phyloP scores from a whole-genome alignment of 2,113 vertebrate species.

The Trochalopteron elliotii region DNA sequence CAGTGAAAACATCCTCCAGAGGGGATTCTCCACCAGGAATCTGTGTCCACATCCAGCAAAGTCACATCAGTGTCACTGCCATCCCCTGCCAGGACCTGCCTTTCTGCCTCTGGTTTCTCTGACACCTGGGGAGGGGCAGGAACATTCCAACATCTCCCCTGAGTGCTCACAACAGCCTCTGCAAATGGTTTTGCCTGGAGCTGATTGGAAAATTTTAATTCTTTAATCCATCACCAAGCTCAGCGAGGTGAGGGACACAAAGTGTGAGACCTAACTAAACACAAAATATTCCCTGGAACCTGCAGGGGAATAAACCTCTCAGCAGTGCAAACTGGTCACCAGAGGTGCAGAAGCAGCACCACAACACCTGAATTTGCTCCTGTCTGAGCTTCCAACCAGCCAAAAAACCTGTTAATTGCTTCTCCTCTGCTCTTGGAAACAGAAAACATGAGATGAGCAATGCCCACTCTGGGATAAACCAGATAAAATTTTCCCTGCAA shows the following conservation, averaged over 20 bases:
- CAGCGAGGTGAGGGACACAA: not conserved
- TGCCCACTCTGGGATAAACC: not conserved
- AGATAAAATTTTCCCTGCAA: not conserved
- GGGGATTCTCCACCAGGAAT: not conserved
- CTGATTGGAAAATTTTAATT: not conserved
- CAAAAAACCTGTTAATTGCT: not conserved
- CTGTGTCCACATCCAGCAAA: not conserved
- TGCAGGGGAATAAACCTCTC: not conserved
- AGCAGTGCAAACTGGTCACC: not conserved
- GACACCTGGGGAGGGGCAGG: not conserved
- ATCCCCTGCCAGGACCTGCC: not conserved
- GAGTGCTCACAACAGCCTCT: not conserved
- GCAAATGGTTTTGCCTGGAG: not conserved
- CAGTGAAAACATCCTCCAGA: not conserved
- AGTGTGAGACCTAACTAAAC: not conserved
- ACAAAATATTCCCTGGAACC: not conserved
- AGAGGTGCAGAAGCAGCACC: not conserved
- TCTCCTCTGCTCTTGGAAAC: not conserved
- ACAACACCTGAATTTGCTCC: not conserved
- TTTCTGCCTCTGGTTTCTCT: not conserved
- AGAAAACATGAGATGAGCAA: not conserved
- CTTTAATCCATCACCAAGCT: not conserved
- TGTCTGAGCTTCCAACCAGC: not conserved
- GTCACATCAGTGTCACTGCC: not conserved
- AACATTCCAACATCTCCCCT: not conserved